These are phyloP conservation scores for Vidua chalybeata DNA, from an alignment of 2,113 vertebrate genomes.

Conservation along the genomic window DNA sequence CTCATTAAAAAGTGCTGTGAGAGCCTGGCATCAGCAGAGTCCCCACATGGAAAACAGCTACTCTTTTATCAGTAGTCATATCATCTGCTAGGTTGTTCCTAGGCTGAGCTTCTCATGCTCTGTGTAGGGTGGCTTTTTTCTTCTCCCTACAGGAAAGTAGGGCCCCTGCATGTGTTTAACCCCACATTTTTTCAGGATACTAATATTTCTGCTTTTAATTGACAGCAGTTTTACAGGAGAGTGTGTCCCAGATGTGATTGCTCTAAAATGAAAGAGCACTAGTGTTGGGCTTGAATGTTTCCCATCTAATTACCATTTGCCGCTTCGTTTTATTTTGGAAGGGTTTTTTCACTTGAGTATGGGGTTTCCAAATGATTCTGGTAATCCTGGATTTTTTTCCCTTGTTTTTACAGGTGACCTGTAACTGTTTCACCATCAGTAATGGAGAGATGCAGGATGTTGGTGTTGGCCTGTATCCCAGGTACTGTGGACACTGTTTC, in stretches of 20 bases:
- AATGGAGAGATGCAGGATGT: slow-evolving; percentile 94
- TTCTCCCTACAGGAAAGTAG: background rate
- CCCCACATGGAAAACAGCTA: background rate
- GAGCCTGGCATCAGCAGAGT: background rate
- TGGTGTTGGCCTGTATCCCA: slow-evolving; percentile 94
- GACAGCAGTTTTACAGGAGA: slow-evolving; percentile 26
- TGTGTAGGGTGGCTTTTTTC: background rate
- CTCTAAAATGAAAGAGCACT: slow-evolving; percentile 32
- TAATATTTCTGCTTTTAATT: slow-evolving; percentile 46
- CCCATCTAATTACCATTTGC: slow-evolving; percentile 16
- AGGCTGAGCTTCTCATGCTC: background rate
- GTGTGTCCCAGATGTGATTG: slow-evolving; percentile 3
- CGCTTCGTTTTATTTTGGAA: slow-evolving; percentile 45
- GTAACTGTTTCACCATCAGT: slow-evolving; percentile 96
- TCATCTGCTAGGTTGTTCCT: background rate
- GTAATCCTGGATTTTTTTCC: slow-evolving; percentile 52
- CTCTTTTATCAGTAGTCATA: background rate
- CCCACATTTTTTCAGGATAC: slow-evolving; percentile 34
- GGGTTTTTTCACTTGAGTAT: background rate
- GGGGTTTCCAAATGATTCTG: slow-evolving; percentile 27
- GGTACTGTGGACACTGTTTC: slow-evolving; percentile 77
- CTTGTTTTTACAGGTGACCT: slow-evolving; percentile 87
- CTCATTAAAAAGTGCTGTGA: background rate
- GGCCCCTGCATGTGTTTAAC: slow-evolving; percentile 44
- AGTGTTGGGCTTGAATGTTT: slow-evolving; percentile 30